These are phyloP conservation scores for Spicauda simplicius DNA, from an alignment of 2,888 invertebrate species.

Conservation along the genomic window DNA sequence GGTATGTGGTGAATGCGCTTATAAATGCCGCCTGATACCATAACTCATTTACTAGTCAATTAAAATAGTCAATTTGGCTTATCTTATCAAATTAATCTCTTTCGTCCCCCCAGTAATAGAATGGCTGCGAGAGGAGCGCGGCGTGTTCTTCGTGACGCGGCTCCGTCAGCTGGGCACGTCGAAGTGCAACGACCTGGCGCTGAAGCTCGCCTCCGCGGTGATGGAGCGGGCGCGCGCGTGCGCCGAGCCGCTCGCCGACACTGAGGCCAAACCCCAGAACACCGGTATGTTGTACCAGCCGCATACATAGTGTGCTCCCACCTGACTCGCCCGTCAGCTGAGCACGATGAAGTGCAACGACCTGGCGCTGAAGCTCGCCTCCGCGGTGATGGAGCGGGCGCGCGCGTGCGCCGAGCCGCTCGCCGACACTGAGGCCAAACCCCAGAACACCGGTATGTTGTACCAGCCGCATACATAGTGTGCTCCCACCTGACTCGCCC, in stretches of 20 bases:
- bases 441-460: background rate
- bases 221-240: conserved; percentile 75
- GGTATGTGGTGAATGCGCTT: no score
- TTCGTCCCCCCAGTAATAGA: conserved; percentile 76
- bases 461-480: background rate
- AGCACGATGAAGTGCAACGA: conserved; percentile 86
- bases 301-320: background rate
- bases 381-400: conserved; percentile 82
- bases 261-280: conserved; percentile 41
- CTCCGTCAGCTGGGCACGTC: conserved; percentile 86
- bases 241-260: conserved; percentile 43
- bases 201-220: conserved; percentile 83
- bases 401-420: conserved; percentile 49
- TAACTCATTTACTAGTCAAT: no score
- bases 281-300: background rate
- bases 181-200: conserved; percentile 86
- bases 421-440: conserved; percentile 47
- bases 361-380: conserved; percentile 84
- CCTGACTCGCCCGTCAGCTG: conserved; percentile 84
- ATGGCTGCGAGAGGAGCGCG: conserved; percentile 86
- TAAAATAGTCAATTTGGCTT: no score
- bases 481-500: conserved; percentile 71
- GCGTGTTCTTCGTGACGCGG: conserved; percentile 84
- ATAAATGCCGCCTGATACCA: no score
- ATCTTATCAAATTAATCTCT: conserved; percentile 1